Percentiles rank a stretch among this genome's conserved stretches.
phyloP scores from a whole-genome alignment of 2,113 vertebrate genomes.

The Sinocyclocheilus rhinocerous region DNA sequence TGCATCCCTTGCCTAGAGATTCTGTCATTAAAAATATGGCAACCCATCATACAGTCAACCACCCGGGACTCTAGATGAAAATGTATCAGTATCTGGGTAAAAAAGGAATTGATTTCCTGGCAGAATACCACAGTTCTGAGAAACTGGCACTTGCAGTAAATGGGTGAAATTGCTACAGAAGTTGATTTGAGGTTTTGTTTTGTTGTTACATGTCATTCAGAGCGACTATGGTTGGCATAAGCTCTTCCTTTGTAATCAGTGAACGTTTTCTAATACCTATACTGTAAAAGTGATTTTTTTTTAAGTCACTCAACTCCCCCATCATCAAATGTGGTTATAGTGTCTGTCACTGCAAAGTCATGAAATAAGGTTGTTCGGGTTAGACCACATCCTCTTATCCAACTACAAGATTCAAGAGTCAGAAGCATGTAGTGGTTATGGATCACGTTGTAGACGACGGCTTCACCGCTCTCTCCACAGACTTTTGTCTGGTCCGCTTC shows the following conservation, averaged over 20 bases:
- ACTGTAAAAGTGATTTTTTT: background rate
- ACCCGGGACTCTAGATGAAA: background rate
- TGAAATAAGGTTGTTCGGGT: background rate
- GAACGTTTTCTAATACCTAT: background rate
- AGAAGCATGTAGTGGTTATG: background rate
- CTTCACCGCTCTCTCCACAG: background rate
- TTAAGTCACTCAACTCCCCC: too few relatives aligned
- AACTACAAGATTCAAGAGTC: background rate
- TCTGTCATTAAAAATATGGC: background rate
- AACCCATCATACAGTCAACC: background rate
- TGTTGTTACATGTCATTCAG: background rate
- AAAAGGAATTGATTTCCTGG: conserved; percentile 7
- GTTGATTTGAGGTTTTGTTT: background rate
- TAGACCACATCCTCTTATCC: conserved; percentile 24
- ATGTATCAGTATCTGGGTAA: background rate
- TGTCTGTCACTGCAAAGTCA: background rate
- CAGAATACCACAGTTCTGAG: background rate
- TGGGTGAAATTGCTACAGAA: background rate
- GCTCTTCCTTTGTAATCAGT: background rate
- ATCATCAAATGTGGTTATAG: too few relatives aligned
- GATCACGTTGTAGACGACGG: background rate
- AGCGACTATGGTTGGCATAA: background rate
- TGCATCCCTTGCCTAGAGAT: background rate
- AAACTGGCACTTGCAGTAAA: background rate
- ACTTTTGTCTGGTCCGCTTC: background rate